These are phyloP conservation scores for Bettongia penicillata DNA, from an alignment of 2,113 vertebrate genomes.

Conservation along the genomic window DNA sequence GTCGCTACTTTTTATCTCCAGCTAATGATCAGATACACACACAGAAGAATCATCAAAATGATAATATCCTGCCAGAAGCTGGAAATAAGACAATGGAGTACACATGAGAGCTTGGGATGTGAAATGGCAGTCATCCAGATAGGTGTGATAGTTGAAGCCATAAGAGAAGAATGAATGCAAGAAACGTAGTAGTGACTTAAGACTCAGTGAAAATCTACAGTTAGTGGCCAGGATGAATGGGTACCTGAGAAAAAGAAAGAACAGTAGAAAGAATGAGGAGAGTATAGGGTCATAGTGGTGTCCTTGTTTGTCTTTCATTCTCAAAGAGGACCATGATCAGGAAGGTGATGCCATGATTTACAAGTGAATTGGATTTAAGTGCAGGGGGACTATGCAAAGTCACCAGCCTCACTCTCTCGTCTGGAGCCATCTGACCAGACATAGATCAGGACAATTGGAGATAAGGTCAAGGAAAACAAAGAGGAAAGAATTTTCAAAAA, in stretches of 20 bases:
- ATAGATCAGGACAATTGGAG: too few species aligned
- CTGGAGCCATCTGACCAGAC: too few species aligned
- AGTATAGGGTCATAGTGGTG: background rate
- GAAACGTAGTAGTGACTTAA: background rate
- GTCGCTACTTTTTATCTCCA: background rate
- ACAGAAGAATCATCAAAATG: background rate
- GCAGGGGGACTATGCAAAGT: too few species aligned
- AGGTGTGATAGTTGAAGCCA: background rate
- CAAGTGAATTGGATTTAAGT: too few species aligned
- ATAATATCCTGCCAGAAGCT: background rate
- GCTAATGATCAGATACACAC: background rate
- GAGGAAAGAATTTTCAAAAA: background rate
- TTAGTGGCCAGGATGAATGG: background rate
- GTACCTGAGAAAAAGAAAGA: background rate
- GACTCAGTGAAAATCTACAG: background rate
- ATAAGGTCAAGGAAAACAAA: background rate
- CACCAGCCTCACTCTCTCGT: too few species aligned
- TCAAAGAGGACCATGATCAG: too few species aligned
- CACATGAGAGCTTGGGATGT: background rate
- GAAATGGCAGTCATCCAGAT: background rate
- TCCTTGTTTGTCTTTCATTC: too few species aligned
- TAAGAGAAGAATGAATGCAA: background rate
- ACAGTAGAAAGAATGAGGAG: background rate
- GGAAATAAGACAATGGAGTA: background rate
- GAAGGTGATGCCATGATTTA: too few species aligned